A percentile compares a stretch with the other conserved stretches of the same genome.
Conservation (phyloP, 2,888 invertebrate genomes). For the Lasioglossum oenotherae region DNA sequence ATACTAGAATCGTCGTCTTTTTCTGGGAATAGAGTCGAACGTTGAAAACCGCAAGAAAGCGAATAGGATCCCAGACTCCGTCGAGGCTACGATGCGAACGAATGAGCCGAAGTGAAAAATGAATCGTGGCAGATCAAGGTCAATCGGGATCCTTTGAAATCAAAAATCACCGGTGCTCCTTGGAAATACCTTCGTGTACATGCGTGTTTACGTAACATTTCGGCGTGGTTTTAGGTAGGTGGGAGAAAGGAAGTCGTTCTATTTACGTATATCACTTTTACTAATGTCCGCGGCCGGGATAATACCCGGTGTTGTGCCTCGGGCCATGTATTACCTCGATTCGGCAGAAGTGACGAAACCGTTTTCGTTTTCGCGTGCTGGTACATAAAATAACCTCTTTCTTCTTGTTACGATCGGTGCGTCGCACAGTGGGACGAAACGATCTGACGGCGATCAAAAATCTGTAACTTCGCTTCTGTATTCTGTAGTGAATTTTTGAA, state of each 20-base stretch:
- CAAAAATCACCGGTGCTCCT: constrained; percentile 31
- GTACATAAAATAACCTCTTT: neutral
- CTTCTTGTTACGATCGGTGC: neutral
- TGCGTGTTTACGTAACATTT: constrained; percentile 21
- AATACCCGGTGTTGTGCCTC: constrained; percentile 14
- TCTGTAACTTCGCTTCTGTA: too few species aligned
- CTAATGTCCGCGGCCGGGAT: neutral
- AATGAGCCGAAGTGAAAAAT: neutral
- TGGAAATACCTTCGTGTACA: constrained; percentile 14
- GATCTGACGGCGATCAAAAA: too few species aligned
- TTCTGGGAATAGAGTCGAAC: neutral
- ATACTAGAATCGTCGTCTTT: neutral
- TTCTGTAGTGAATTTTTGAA: too few species aligned
- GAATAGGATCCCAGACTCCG: neutral
- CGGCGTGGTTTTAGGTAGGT: constrained; percentile 22
- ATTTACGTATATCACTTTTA: constrained; percentile 36
- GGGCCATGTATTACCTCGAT: constrained; percentile 32
- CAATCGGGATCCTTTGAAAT: neutral
- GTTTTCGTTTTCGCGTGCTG: neutral
- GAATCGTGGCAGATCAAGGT: constrained; percentile 19
- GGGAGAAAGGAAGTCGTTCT: constrained; percentile 44
- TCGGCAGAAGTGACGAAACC: constrained; percentile 27
- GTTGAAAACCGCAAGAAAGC: neutral
- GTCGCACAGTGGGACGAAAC: neutral
- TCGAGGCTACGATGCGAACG: neutral